These are phyloP conservation scores for Dasypolia templi DNA, from an alignment of 2,888 invertebrate species.

Conservation along the genomic window DNA sequence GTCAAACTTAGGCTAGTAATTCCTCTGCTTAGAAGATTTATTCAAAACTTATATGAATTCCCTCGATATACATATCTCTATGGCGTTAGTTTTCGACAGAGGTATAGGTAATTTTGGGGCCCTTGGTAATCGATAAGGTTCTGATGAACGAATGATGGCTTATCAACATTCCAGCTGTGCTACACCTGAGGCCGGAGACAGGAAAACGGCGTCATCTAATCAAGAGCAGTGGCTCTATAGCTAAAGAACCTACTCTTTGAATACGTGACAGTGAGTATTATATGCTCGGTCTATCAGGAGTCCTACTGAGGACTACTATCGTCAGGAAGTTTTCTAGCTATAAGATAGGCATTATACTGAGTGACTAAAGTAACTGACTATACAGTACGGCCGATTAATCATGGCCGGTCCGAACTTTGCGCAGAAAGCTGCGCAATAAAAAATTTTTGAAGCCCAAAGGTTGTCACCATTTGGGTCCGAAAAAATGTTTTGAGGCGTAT, in stretches of 20 bases:
- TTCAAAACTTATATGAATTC: neutral
- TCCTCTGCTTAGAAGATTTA: neutral
- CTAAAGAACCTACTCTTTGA: neutral
- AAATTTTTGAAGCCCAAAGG: too few relatives aligned
- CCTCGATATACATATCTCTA: neutral
- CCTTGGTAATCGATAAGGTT: neutral
- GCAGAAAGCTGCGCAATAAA: too few relatives aligned
- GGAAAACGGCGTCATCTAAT: too few relatives aligned
- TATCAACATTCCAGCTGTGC: neutral
- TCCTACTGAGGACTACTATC: neutral
- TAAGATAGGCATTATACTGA: neutral
- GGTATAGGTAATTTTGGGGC: neutral
- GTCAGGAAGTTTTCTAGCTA: too few relatives aligned
- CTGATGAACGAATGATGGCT: neutral
- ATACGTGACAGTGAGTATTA: neutral
- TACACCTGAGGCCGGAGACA: too few relatives aligned
- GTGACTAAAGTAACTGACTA: neutral
- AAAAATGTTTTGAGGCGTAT: too few relatives aligned
- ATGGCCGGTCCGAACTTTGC: too few relatives aligned
- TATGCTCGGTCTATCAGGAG: neutral
- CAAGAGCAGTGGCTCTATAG: neutral
- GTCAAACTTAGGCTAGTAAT: neutral
- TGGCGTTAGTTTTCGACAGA: neutral
- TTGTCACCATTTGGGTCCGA: too few relatives aligned
- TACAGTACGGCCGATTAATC: neutral